Evolutionary conservation across 2,113 vertebrate species (phyloP).

Genomic region (Cygnus buccinator): DNA sequence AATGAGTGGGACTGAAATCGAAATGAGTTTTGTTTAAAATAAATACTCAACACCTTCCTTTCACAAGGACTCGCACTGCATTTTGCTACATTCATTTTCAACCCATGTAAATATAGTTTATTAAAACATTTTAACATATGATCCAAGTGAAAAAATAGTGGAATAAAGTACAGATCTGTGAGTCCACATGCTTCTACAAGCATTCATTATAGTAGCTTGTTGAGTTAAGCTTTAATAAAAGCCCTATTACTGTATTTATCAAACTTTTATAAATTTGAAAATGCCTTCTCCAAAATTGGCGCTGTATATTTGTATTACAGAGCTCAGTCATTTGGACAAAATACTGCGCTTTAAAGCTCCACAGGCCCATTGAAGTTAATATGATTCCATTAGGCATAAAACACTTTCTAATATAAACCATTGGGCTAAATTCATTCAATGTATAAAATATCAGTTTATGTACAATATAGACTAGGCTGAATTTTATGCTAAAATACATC

Average conservation of each 20-base stretch:
- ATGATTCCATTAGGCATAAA: conserved; percentile 28
- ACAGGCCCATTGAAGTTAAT: conserved; percentile 24
- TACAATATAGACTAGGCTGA: background rate
- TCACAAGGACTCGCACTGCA: background rate
- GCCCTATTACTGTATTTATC: conserved; percentile 33
- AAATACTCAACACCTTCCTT: background rate
- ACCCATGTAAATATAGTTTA: background rate
- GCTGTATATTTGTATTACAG: conserved; percentile 18
- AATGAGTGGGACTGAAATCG: background rate
- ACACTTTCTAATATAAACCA: background rate
- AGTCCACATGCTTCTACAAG: background rate
- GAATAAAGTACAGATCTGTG: background rate
- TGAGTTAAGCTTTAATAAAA: conserved; percentile 50
- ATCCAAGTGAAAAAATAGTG: background rate
- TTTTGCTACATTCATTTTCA: background rate
- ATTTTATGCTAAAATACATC: conserved; percentile 19
- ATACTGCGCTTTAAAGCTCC: conserved; percentile 30
- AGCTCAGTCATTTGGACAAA: conserved; percentile 39
- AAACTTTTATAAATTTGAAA: conserved; percentile 14
- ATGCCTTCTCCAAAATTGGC: conserved; percentile 18
- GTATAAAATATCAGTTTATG: conserved; percentile 16
- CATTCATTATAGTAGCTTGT: conserved; percentile 1
- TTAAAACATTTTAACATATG: background rate
- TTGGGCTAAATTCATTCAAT: background rate
- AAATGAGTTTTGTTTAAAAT: background rate